These are phyloP conservation scores for Prunella fulvescens DNA, from an alignment of 2,113 vertebrate genomes.

Conservation along the genomic window DNA sequence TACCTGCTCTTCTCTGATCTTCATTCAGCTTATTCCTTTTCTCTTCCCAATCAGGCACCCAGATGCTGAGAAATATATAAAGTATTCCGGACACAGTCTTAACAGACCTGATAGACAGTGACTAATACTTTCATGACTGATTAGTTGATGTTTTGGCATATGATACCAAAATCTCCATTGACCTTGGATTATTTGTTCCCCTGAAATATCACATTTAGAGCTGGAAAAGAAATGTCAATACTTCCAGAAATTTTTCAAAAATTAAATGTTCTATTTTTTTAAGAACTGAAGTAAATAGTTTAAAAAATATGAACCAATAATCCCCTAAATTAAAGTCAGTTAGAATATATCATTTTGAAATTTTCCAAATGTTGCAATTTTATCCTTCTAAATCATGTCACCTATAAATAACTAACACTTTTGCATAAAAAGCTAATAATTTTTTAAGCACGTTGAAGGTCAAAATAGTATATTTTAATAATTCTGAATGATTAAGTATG, in stretches of 20 bases:
- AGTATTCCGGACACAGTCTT: not conserved
- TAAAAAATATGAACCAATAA: not conserved
- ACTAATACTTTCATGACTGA: not conserved
- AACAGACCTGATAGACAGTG: not conserved
- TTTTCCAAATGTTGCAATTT: not conserved
- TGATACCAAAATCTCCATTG: not conserved
- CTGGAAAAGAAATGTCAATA: not conserved
- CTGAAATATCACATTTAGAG: not conserved
- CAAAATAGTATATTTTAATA: not conserved
- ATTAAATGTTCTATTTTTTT: not conserved
- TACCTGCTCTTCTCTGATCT: not conserved
- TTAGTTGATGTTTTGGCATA: not conserved
- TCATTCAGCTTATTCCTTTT: not conserved
- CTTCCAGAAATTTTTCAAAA: not conserved
- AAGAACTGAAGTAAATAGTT: not conserved
- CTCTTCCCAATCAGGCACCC: not conserved
- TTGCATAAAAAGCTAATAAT: not conserved
- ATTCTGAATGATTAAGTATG: not conserved
- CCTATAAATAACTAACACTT: not conserved
- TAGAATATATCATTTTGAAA: not conserved
- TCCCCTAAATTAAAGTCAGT: not conserved
- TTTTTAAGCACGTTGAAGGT: not conserved
- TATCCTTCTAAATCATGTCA: not conserved
- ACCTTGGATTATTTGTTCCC: not conserved
- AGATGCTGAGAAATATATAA: not conserved